These are phyloP conservation scores for Aproaerema taeniolella DNA, from an alignment of 2,888 invertebrate genomes.

Conservation along the genomic window DNA sequence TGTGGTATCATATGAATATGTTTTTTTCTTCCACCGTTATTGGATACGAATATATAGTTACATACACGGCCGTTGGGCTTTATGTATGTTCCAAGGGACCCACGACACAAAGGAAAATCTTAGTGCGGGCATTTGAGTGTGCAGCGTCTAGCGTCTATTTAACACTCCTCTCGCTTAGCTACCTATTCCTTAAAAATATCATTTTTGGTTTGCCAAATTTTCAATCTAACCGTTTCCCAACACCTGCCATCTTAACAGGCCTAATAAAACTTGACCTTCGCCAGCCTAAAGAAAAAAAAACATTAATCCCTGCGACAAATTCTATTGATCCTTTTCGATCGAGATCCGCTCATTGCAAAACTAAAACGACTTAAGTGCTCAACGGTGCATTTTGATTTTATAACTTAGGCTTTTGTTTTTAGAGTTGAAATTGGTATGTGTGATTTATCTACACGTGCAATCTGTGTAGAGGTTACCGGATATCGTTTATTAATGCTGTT, in stretches of 20 bases:
- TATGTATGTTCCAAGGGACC: too few relatives aligned
- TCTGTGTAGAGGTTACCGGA: constrained; percentile 62
- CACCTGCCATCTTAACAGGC: constrained; percentile 1
- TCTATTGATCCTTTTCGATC: constrained; percentile 59
- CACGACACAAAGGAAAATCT: too few relatives aligned
- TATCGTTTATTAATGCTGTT: constrained; percentile 68
- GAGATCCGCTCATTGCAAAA: constrained; percentile 28
- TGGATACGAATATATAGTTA: too few relatives aligned
- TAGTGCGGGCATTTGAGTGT: too few relatives aligned
- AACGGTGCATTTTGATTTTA: background rate
- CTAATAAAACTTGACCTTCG: constrained; percentile 9
- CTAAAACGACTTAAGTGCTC: constrained; percentile 19
- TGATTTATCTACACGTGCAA: constrained; percentile 46
- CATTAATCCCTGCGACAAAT: constrained; percentile 42
- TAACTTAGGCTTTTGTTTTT: background rate
- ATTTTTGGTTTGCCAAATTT: too few relatives aligned
- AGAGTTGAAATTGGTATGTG: constrained; percentile 14
- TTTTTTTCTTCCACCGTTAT: too few relatives aligned
- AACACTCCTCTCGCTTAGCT: too few relatives aligned
- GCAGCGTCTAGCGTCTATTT: too few relatives aligned
- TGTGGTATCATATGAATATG: too few relatives aligned
- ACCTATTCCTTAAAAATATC: too few relatives aligned
- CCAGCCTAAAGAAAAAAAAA: constrained; percentile 12
- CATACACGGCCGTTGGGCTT: too few relatives aligned
- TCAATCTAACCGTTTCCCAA: too few relatives aligned